Conservation (phyloP, 2,888 invertebrate genomes). For the Atethmia centrago region DNA sequence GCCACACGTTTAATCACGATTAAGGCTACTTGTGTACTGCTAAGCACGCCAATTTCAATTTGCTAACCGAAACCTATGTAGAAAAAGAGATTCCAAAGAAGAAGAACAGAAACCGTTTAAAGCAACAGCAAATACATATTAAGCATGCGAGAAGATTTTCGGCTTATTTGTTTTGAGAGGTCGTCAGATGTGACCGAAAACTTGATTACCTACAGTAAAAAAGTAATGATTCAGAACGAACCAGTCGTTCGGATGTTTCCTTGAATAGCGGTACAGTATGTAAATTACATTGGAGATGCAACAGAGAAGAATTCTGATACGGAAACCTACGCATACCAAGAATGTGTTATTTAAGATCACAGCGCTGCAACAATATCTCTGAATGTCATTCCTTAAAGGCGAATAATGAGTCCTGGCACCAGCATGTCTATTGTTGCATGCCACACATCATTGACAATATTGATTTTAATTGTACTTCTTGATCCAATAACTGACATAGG, state of each 20-base stretch:
- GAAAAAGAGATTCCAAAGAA: slow-evolving; percentile 52
- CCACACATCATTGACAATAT: slow-evolving; percentile 18
- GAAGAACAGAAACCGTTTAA: slow-evolving; percentile 60
- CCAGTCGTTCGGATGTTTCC: slow-evolving; percentile 78
- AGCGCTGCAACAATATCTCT: slow-evolving; percentile 72
- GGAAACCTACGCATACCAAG: slow-evolving; percentile 74
- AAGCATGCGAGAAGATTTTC: slow-evolving; percentile 71
- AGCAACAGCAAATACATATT: slow-evolving; percentile 67
- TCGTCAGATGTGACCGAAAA: slow-evolving; percentile 80
- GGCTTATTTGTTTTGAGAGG: slow-evolving; percentile 85
- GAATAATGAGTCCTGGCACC: slow-evolving; percentile 57
- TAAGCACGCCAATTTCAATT: slow-evolving; percentile 69
- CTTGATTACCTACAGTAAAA: slow-evolving; percentile 82
- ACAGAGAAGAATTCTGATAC: slow-evolving; percentile 74
- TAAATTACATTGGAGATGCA: slow-evolving; percentile 81
- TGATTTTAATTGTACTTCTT: slow-evolving; percentile 13
- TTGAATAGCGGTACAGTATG: slow-evolving; percentile 87
- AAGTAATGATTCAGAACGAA: slow-evolving; percentile 82
- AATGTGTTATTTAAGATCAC: slow-evolving; percentile 77
- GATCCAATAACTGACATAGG: slow-evolving; percentile 5
- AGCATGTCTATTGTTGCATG: slow-evolving; percentile 16
- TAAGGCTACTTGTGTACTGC: slow-evolving; percentile 72
- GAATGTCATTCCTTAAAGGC: slow-evolving; percentile 62
- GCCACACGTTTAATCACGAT: slow-evolving; percentile 83
- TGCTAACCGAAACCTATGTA: slow-evolving; percentile 56